Evolutionary conservation across 2,888 invertebrate genomes (phyloP), one percentile per base, ranked within the genome.

Genomic region (Andrena fulva): DNA sequence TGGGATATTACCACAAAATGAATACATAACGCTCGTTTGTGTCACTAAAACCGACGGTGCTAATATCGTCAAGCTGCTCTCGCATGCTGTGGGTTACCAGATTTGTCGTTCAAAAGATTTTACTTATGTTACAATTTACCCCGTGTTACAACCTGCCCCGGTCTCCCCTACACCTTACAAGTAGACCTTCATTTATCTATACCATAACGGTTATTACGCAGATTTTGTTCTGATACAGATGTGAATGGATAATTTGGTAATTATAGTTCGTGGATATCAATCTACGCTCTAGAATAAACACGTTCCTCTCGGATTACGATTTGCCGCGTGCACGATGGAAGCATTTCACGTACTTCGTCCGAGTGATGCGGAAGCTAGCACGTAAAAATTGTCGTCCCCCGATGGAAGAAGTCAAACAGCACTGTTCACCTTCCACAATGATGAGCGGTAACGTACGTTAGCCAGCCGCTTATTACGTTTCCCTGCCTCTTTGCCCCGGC

Each of bases 341-440:
- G 42, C 27, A 20, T 56, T 56, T 27, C 54, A 27, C 12, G 16
- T 56, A 66, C 42, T 67, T 60, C 12, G 63, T 62, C 76, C 60
- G 72, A 78, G 78, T 84, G 85, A 87, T 74, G 75, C 81, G 80
- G 86, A 87, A 82, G 82, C 62, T 33, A 54, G 27, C 42, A 42
- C 42, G 73, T 76, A 74, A 77, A 75, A 77, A 80, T 85, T 63
- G 79, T 85, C 77, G 77, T 76, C 79, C 75, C n/a, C 31, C 56
- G 48, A 78, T 60, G 60, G 78, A 80, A 82, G 78, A 82, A 79
- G 66, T 64, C 69, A 78, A 82, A 82, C 73, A 72, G 80, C 77
- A 86, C 80, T 83, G 77, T 87, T 86, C 87, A 80, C 77, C 77
- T 79, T 87, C 75, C 79, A 82, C 81, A 81, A 78, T 81, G 80